Base-by-base conservation (phyloP, 2,888 invertebrate species). In the Tupiocoris notatus region DNA sequence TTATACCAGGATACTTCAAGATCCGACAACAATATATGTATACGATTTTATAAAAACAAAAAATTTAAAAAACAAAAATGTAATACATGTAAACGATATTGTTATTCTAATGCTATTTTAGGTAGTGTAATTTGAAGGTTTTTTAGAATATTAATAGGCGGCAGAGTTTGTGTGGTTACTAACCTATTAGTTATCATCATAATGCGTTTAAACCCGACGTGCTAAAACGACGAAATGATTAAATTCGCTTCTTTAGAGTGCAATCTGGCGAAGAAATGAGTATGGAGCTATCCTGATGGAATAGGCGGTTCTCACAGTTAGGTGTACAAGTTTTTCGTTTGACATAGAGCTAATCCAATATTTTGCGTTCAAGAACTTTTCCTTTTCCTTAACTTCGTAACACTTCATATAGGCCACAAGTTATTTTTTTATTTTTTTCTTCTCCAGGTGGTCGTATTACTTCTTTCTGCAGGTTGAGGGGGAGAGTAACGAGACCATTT, bases 1-100 rank as follows among this genome's bases (percentile, higher is more conserved):
- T 79, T 80, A 80, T 80, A 80, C 80, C 80, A 80, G 80, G 80
- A 80, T 80, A 79, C 79, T 78, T 79, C 82, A 84, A 83, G 83
- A 84, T 84, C 83, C 84, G 68, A 78, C 71, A 84, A 84, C 84
- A 84, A 85, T 78, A 75, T 75, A 79, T 84, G 85, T 85, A 85
- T 85, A 85, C 85, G 85, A 85, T 85, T 85, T 85, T 85, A 84
- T 85, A 85, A 85, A 79, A 79, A 78, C 77, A 77, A 79, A 68
- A 77, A 78, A 77, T 56, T 73, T 22, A 22, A 7, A 64, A 71
- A 71, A 77, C 58, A 67, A 77, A 74, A 79, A 79, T 79, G 77
- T 77, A 79, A 78, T 77, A 80, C 78, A 78, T 79, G 76, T 79
- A 80, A 79, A 79, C 57, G 25, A 65, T 79, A 80, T 80, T 79